Evolutionary conservation across 2,888 invertebrate genomes (phyloP), one percentile per base, ranked within the genome.

Genomic region (Napeogenes inachia): DNA sequence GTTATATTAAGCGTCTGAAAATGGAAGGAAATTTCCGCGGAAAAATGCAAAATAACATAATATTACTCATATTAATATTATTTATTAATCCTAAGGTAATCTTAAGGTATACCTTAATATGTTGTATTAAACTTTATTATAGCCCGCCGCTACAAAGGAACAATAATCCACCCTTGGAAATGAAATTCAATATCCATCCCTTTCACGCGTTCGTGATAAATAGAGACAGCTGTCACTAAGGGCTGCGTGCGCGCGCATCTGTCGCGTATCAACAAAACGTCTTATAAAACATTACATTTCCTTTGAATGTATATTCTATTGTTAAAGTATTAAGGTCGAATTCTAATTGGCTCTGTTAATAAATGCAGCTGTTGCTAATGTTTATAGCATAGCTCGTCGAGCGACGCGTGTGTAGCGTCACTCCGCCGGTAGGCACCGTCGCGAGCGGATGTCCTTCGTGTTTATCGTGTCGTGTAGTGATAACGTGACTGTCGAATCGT

Each of bases 341-440:
- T 6, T 13, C 8, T n/a, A 21, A 13, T 8, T 13, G 57, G 46
- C 2, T 3, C 30, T 42, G 54, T 45, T 33, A 53, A 42, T 45
- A 54, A 45, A 35, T 35, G 56, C 58, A 61, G 56, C 54, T 58
- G 61, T 54, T 56, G 59, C 45, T 50, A 59, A 67, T 61, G 62
- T 66, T 62, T 60, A 33, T 57, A 54, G 59, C 32, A 54, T 47
- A 30, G 50, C 45, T 57, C 57, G 50, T 63, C 66, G 59, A 46
- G 62, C 63, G 56, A 56, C 53, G 50, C 21, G 21, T n/a, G 50
- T 30, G 54, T 47, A 56, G 33, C 62, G 59, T 60, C 71, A 89
- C 83, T 89, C 85, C 85, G 88, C 82, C 81, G 78, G 69, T 72
- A 77, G 78, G 73, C 71, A 68, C 74, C 83, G 82, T 76, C 70